phyloP scores from a whole-genome alignment of 2,888 invertebrate genomes.

The Mesopsocus fuscifrons region DNA sequence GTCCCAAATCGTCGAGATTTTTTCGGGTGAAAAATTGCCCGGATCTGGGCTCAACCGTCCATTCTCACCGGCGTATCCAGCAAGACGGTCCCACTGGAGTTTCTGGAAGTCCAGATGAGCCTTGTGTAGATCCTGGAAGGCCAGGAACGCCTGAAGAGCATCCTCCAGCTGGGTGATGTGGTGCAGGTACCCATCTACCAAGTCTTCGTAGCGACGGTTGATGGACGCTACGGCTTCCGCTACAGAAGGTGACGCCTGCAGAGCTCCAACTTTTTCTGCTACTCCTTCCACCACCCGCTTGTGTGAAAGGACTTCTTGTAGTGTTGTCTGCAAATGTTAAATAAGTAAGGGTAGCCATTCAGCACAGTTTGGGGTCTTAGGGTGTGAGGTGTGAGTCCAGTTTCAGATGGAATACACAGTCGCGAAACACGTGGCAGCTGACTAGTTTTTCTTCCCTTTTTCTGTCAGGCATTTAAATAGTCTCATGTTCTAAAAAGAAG shows the following conservation, averaged over 20 bases:
- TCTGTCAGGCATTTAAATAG: no score
- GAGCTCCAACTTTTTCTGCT: slow-evolving; percentile 64
- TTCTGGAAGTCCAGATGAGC: slow-evolving; percentile 79
- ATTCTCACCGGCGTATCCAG: slow-evolving; percentile 39
- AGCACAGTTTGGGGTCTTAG: no score
- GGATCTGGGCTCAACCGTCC: no score
- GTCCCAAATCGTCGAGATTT: no score
- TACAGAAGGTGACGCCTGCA: slow-evolving; percentile 38
- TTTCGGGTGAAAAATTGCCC: no score
- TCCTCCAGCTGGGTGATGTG: slow-evolving; percentile 55
- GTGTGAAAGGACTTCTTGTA: slow-evolving; percentile 79
- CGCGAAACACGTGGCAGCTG: no score
- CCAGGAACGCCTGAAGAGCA: slow-evolving; percentile 61
- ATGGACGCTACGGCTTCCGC: slow-evolving; percentile 50
- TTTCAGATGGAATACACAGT: no score
- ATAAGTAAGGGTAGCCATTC: no score
- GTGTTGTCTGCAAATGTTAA: slow-evolving; percentile 34
- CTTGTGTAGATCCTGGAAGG: slow-evolving; percentile 71
- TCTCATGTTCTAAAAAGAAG: no score
- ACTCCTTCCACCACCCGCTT: slow-evolving; percentile 80
- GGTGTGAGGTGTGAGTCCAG: no score
- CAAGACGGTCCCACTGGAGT: slow-evolving; percentile 72
- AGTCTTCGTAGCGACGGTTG: slow-evolving; percentile 51
- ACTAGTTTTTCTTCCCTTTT: no score
- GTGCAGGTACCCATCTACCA: slow-evolving; percentile 43